Evolutionary conservation across 1,140 invertebrate species (phyloP).

Genomic region (Scaptomyza graminum): DNA sequence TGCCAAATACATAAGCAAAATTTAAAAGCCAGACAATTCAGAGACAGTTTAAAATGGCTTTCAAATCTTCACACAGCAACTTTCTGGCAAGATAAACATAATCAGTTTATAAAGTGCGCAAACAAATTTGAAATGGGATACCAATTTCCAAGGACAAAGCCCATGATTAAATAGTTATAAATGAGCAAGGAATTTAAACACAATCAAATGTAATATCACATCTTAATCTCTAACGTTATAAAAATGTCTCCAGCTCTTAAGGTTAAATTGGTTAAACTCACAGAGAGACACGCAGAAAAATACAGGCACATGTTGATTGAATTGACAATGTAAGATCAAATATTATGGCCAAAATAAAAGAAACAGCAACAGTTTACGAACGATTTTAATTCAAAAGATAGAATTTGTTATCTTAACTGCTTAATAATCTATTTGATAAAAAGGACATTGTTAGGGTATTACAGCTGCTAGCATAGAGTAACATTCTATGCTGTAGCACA

Average conservation of each 20-base stretch:
- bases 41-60: not conserved
- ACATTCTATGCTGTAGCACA: no score
- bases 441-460: no score
- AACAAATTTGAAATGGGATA: slow-evolving; percentile 5
- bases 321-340: slow-evolving; percentile 23
- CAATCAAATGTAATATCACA: not conserved
- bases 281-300: not conserved
- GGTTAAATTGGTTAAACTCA: slow-evolving; percentile 36
- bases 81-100: not conserved
- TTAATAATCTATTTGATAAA: no score
- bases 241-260: slow-evolving; percentile 18
- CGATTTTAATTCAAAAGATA: not conserved
- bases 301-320: no score
- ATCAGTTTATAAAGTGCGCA: slow-evolving; percentile 1
- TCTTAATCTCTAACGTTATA: no score
- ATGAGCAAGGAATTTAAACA: not conserved
- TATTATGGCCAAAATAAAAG: slow-evolving; percentile 50
- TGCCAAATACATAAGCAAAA: not conserved
- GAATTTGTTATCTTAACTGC: not conserved
- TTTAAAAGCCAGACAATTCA: not conserved
- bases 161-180: slow-evolving; percentile 5
- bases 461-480: no score
- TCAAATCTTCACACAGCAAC: not conserved
- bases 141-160: slow-evolving; percentile 4
- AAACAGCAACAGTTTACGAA: not conserved